Evolutionary conservation across 2,888 invertebrate genomes (phyloP).

Genomic region (Ligdia adustata): DNA sequence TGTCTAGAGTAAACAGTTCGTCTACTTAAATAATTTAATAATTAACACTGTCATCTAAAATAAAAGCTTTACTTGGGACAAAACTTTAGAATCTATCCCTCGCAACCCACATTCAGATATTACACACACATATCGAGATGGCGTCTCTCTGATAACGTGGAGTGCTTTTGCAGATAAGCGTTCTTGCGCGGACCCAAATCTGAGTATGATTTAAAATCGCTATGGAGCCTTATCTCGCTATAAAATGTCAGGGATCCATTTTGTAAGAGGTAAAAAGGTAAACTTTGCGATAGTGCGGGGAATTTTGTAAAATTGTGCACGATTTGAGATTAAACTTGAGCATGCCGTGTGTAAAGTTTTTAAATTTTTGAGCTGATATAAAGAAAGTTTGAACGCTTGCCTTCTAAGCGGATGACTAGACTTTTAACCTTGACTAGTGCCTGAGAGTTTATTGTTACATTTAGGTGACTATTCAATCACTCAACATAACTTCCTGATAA

Average conservation of each 20-base stretch:
- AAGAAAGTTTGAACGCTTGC: too few species aligned
- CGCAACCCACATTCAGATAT: slow-evolving; percentile 19
- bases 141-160: slow-evolving; percentile 35
- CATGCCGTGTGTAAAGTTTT: too few species aligned
- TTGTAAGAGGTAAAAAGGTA: slow-evolving; percentile 34
- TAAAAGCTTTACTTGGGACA: too few species aligned
- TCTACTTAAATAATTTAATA: too few species aligned
- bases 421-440: too few species aligned
- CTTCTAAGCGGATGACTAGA: too few species aligned
- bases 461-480: too few species aligned
- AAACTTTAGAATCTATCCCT: slow-evolving; percentile 8
- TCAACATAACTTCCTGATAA: too few species aligned
- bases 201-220: slow-evolving; percentile 41
- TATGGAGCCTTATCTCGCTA: slow-evolving; percentile 26
- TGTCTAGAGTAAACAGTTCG: too few species aligned
- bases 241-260: slow-evolving; percentile 35
- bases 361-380: too few species aligned
- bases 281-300: slow-evolving; percentile 30
- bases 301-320: slow-evolving; percentile 7
- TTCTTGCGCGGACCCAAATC: slow-evolving; percentile 40
- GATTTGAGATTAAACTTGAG: slow-evolving; percentile 4
- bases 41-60: too few species aligned
- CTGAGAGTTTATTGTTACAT: too few species aligned
- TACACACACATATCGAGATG: slow-evolving; percentile 35
- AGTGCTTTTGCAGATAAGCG: slow-evolving; percentile 42